These are phyloP conservation scores for Phyllotreta cruciferae DNA, from an alignment of 2,888 invertebrate genomes.

Conservation along the genomic window DNA sequence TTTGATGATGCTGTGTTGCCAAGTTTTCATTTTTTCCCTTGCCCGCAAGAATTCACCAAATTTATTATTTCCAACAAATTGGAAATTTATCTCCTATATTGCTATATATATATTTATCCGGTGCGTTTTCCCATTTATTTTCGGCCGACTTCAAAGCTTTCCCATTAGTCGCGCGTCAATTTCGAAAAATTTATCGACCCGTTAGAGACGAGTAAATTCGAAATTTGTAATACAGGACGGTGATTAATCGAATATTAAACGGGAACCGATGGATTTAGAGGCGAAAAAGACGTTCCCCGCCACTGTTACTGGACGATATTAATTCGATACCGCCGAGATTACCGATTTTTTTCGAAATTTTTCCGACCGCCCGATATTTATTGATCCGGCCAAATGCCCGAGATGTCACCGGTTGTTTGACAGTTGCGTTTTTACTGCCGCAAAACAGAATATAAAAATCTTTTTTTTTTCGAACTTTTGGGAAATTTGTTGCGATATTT, in stretches of 20 bases:
- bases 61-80: too few relatives aligned
- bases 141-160: conserved; percentile 34
- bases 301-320: too few relatives aligned
- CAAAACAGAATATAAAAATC: too few relatives aligned
- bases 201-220: conserved; percentile 28
- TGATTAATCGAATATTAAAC: conserved; percentile 21
- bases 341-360: conserved; percentile 1
- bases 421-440: too few relatives aligned
- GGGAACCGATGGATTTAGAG: not conserved
- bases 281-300: conserved; percentile 2
- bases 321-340: not conserved
- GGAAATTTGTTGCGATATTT: too few relatives aligned
- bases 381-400: too few relatives aligned
- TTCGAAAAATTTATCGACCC: conserved; percentile 36
- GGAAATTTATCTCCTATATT: conserved; percentile 3
- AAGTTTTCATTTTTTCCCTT: too few relatives aligned
- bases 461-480: too few relatives aligned
- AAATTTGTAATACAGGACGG: conserved; percentile 24
- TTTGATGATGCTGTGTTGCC: too few relatives aligned
- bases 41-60: too few relatives aligned
- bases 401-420: too few relatives aligned
- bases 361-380: not conserved
- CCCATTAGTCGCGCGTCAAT: conserved; percentile 36
- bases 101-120: conserved; percentile 17
- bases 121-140: conserved; percentile 32